A percentile compares a stretch with the other conserved stretches of the same genome.
Evolutionary conservation across 2,797 vertebrate genomes (phyloP).

Genomic region (Somateria mollissima): DNA sequence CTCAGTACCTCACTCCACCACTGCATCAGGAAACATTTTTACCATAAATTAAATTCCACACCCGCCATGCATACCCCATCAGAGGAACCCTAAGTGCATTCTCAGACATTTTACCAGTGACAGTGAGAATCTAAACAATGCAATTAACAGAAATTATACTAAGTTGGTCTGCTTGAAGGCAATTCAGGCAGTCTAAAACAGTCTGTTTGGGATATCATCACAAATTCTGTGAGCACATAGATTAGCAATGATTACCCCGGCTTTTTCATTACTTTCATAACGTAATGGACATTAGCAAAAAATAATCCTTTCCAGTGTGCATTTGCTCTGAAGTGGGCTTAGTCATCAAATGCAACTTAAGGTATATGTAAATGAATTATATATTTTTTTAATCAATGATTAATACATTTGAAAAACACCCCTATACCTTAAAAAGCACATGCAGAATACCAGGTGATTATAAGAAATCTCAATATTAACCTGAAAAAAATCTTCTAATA

Average conservation of each 20-base stretch:
- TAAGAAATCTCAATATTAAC: background rate
- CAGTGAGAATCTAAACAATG: background rate
- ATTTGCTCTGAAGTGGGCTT: background rate
- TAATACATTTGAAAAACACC: background rate
- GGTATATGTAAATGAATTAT: background rate
- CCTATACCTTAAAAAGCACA: background rate
- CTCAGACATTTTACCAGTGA: background rate
- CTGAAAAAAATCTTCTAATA: background rate
- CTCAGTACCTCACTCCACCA: background rate
- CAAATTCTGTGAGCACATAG: background rate
- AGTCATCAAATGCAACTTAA: background rate
- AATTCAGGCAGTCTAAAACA: background rate
- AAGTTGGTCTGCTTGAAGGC: background rate
- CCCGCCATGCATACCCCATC: background rate
- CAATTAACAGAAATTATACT: slow-evolving; percentile 29
- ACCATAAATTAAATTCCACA: background rate
- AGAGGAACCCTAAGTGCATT: background rate
- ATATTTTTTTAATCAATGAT: background rate
- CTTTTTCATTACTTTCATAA: background rate
- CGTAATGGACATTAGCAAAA: background rate
- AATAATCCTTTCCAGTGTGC: background rate
- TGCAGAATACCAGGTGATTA: background rate
- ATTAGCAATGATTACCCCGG: background rate
- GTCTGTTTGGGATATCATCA: background rate
- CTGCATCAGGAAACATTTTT: background rate